Conservation (phyloP, 2,113 vertebrate genomes). For the Cnemophilus loriae region DNA sequence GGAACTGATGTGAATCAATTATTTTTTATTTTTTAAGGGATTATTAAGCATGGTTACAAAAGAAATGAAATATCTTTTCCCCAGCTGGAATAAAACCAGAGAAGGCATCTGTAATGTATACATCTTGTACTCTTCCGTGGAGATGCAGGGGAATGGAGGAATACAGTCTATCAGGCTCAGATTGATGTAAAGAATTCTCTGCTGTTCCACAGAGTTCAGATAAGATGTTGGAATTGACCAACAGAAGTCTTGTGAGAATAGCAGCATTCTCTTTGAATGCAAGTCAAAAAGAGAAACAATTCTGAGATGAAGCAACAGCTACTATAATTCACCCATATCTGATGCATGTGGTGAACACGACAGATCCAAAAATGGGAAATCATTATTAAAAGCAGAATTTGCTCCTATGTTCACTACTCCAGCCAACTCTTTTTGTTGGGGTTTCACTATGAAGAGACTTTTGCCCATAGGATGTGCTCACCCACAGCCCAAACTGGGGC, state of each 20-base stretch:
- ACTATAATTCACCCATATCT: not conserved
- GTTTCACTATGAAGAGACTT: not conserved
- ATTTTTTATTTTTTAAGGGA: not conserved
- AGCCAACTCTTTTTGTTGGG: not conserved
- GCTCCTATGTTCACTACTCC: not conserved
- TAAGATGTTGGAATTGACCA: not conserved
- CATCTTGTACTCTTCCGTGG: not conserved
- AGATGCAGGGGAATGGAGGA: not conserved
- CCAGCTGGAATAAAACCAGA: not conserved
- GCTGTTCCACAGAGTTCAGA: not conserved
- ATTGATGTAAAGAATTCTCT: not conserved
- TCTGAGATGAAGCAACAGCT: not conserved
- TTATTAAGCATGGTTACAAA: not conserved
- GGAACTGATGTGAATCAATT: not conserved
- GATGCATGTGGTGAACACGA: fast-evolving
- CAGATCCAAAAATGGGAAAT: not conserved
- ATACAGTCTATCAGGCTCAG: not conserved
- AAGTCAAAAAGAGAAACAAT: not conserved
- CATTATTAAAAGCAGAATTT: not conserved
- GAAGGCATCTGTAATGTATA: not conserved
- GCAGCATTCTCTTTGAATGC: not conserved
- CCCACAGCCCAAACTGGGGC: not conserved
- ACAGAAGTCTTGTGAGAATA: not conserved
- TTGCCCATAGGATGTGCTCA: not conserved
- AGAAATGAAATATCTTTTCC: not conserved